Evolutionary conservation across 2,113 vertebrate species (phyloP).

Genomic region (Caretta caretta): DNA sequence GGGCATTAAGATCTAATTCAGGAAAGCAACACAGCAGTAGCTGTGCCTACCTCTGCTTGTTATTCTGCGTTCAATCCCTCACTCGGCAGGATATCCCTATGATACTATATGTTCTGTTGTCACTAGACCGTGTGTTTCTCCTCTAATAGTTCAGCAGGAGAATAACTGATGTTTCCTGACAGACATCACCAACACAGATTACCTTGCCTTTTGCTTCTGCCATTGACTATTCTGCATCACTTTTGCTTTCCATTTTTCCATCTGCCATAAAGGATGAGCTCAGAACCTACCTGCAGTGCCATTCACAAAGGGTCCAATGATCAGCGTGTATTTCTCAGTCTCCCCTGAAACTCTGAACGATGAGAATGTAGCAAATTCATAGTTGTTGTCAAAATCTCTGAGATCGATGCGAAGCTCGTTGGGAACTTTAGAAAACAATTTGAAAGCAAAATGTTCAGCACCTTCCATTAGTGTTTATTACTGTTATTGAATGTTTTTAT

Average conservation of each 20-base stretch:
- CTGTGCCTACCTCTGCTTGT: no score
- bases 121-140: not conserved
- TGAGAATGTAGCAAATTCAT: not conserved
- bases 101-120: not conserved
- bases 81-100: not conserved
- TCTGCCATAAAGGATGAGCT: not conserved
- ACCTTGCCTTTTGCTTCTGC: not conserved
- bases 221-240: not conserved
- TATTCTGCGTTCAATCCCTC: no score
- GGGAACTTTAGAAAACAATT: not conserved
- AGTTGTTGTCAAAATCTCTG: not conserved
- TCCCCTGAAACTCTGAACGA: conserved; percentile 2
- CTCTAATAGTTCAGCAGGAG: not conserved
- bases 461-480: not conserved
- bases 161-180: not conserved
- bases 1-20: not conserved
- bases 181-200: not conserved
- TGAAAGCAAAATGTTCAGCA: not conserved
- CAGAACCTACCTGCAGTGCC: conserved; percentile 4
- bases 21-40: not conserved
- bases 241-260: not conserved
- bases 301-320: not conserved
- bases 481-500: not conserved
- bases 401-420: conserved; percentile 5
- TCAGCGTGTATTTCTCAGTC: not conserved